These are phyloP conservation scores for Cerastis leucographa DNA, from an alignment of 2,888 invertebrate species.

Conservation along the genomic window DNA sequence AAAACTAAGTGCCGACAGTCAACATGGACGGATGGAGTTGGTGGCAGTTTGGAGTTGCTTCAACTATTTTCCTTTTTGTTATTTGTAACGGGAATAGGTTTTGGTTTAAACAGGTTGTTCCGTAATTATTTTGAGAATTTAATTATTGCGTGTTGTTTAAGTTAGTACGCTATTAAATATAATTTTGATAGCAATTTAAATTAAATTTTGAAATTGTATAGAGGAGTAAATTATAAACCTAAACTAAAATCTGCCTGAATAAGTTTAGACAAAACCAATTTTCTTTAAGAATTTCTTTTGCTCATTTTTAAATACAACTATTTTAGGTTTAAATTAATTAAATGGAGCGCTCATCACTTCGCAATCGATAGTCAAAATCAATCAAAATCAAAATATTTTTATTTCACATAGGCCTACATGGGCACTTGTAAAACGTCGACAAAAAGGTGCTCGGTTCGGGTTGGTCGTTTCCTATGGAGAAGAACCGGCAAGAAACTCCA, in stretches of 20 bases:
- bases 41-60: constrained; percentile 6
- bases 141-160: not conserved
- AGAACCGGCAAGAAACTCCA: too few species aligned
- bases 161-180: not conserved
- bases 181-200: not conserved
- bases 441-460: too few species aligned
- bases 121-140: not conserved
- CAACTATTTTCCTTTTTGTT: constrained; percentile 22
- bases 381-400: too few species aligned
- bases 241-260: not conserved
- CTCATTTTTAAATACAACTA: not conserved
- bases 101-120: not conserved
- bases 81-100: constrained; percentile 14
- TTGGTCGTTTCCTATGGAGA: too few species aligned
- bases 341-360: not conserved
- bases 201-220: not conserved
- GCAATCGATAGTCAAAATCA: too few species aligned
- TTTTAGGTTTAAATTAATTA: not conserved
- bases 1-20: constrained; percentile 26
- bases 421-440: too few species aligned
- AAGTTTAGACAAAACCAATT: not conserved
- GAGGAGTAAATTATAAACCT: not conserved
- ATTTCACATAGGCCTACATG: too few species aligned
- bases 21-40: constrained; percentile 10
- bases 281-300: not conserved